phyloP scores from a whole-genome alignment of 2,797 vertebrate genomes.

The Holocentrus rufus region DNA sequence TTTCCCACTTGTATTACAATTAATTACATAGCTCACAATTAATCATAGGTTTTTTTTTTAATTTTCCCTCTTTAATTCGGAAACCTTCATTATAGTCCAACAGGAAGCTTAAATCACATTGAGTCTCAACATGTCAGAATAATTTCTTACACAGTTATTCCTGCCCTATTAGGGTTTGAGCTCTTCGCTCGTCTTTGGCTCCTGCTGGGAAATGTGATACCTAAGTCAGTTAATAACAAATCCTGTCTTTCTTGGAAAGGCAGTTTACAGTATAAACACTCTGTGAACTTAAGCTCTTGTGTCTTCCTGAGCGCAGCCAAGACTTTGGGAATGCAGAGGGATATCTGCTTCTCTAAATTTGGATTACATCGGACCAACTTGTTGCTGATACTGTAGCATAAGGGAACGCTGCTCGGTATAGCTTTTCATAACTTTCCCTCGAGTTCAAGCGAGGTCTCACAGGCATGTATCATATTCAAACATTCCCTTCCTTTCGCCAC shows the following conservation, averaged over 20 bases:
- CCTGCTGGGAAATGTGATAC: conserved; percentile 65
- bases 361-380: conserved; percentile 14
- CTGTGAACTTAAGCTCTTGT: conserved; percentile 67
- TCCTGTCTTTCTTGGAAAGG: conserved; percentile 76
- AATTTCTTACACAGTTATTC: conserved; percentile 58
- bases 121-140: conserved; percentile 41
- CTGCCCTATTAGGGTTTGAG: conserved; percentile 52
- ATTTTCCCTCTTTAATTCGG: conserved; percentile 29
- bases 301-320: conserved; percentile 25
- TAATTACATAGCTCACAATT: conserved; percentile 21
- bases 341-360: conserved; percentile 48
- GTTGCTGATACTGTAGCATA: conserved; percentile 17
- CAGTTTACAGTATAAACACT: conserved; percentile 74
- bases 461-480: conserved; percentile 26
- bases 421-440: conserved; percentile 3
- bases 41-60: conserved; percentile 25
- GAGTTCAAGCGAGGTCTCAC: conserved; percentile 23
- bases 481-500: conserved; percentile 51
- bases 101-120: conserved; percentile 47
- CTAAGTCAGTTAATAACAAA: conserved; percentile 69
- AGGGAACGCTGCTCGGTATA: conserved; percentile 19
- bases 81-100: conserved; percentile 23
- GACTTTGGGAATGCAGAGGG: conserved; percentile 24
- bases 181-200: conserved; percentile 60
- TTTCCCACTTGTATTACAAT: conserved; percentile 9